Conservation (phyloP, 2,888 invertebrate species). For the Anoplius nigerrimus region DNA sequence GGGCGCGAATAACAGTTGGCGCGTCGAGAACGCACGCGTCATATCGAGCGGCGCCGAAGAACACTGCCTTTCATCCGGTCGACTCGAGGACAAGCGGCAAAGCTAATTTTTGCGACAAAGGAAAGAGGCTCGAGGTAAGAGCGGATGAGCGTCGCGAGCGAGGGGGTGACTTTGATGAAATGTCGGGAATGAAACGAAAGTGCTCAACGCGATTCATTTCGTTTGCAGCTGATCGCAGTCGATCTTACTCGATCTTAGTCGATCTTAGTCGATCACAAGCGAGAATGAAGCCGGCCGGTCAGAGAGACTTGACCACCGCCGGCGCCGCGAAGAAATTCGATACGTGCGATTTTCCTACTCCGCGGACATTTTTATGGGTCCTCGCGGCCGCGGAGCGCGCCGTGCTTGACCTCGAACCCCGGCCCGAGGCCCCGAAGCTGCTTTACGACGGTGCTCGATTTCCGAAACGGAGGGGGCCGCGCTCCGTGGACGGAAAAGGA, state of each 20-base stretch:
- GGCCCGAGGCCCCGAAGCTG: conserved; percentile 36
- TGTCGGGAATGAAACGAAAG: not conserved
- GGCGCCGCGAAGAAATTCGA: conserved; percentile 5
- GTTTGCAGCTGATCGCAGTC: too few relatives aligned
- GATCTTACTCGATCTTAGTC: too few relatives aligned
- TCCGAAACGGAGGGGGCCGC: conserved; percentile 41
- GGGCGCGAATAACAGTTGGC: too few relatives aligned
- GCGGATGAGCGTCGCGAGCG: not conserved
- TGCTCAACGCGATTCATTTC: too few relatives aligned
- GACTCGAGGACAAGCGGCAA: not conserved
- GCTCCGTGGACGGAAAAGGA: conserved; percentile 6
- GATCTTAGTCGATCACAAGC: too few relatives aligned
- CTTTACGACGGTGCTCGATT: conserved; percentile 50
- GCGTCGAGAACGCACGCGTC: too few relatives aligned
- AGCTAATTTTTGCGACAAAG: not conserved
- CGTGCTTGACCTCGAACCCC: not conserved
- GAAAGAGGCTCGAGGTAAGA: not conserved
- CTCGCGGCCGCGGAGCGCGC: not conserved
- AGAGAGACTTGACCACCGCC: not conserved
- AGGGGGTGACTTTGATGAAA: not conserved
- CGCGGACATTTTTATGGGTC: conserved; percentile 3
- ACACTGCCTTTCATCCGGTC: too few relatives aligned
- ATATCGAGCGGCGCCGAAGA: too few relatives aligned
- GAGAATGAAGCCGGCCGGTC: too few relatives aligned
- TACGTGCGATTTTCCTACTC: conserved; percentile 1